phyloP scores from a whole-genome alignment of 1,140 invertebrate genomes.

The Eriocheir sinensis region DNA sequence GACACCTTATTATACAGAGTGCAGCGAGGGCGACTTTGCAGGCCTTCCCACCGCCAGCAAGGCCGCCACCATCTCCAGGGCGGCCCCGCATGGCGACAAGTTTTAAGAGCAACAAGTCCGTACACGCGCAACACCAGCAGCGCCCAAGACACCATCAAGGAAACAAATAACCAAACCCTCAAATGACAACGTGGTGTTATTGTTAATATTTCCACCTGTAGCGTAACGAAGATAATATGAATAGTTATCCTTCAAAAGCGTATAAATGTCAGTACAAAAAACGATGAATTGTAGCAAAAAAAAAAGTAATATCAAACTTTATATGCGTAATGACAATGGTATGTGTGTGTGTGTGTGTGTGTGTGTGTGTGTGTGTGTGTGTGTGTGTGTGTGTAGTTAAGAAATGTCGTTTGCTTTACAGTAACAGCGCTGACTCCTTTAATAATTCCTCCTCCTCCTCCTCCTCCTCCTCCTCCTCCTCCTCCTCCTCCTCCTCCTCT shows the following conservation, averaged over 20 bases:
- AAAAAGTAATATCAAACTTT: neutral
- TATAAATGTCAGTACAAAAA: neutral
- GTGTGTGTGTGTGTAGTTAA: neutral
- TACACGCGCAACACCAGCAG: neutral
- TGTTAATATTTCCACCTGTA: too few species aligned
- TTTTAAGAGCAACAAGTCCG: neutral
- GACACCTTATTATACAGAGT: neutral
- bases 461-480: neutral
- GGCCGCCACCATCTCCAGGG: neutral
- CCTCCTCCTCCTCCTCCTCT: neutral
- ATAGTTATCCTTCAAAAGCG: too few species aligned
- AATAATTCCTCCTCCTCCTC: neutral
- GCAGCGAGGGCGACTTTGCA: neutral
- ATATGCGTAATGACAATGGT: neutral
- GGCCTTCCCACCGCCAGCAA: neutral
- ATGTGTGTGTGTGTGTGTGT: slow-evolving; percentile 16
- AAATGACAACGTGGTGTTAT: too few species aligned
- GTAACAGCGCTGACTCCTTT: too few species aligned
- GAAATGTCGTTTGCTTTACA: neutral
- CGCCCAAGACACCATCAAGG: neutral
- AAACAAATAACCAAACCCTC: neutral
- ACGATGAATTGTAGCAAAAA: neutral
- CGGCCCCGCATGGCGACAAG: too few species aligned
- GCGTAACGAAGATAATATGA: too few species aligned
- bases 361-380: slow-evolving; percentile 32